Evolutionary conservation across 2,888 invertebrate genomes (phyloP).

Genomic region (Eupithecia tripunctaria): DNA sequence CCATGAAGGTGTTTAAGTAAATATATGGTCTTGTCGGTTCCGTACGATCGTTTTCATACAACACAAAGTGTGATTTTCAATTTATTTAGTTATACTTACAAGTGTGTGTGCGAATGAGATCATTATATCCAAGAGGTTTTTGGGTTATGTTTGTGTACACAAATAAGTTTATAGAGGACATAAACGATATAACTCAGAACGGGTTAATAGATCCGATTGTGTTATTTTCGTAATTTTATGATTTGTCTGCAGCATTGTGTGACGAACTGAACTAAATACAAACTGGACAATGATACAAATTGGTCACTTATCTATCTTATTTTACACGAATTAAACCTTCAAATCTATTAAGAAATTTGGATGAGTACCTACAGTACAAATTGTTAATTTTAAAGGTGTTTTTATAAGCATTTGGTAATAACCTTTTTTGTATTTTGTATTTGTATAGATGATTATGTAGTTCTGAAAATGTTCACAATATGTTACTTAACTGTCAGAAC

Average conservation of each 20-base stretch:
- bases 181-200: constrained; percentile 40
- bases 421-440: too few relatives aligned
- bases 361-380: too few relatives aligned
- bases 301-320: neutral
- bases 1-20: too few relatives aligned
- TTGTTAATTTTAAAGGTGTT: too few relatives aligned
- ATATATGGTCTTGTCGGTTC: neutral
- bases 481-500: too few relatives aligned
- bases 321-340: neutral
- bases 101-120: neutral
- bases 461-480: too few relatives aligned
- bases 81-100: too few relatives aligned
- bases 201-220: constrained; percentile 45
- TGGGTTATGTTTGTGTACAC: constrained; percentile 36
- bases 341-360: neutral
- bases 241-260: constrained; percentile 33
- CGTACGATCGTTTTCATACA: neutral
- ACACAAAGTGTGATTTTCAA: neutral
- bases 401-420: too few relatives aligned
- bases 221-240: constrained; percentile 43
- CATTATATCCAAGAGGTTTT: constrained; percentile 8
- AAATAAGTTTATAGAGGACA: constrained; percentile 40
- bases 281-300: neutral
- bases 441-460: too few relatives aligned
- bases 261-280: constrained; percentile 5